phyloP scores from a whole-genome alignment of 2,113 vertebrate species.

The Heterocephalus glaber region DNA sequence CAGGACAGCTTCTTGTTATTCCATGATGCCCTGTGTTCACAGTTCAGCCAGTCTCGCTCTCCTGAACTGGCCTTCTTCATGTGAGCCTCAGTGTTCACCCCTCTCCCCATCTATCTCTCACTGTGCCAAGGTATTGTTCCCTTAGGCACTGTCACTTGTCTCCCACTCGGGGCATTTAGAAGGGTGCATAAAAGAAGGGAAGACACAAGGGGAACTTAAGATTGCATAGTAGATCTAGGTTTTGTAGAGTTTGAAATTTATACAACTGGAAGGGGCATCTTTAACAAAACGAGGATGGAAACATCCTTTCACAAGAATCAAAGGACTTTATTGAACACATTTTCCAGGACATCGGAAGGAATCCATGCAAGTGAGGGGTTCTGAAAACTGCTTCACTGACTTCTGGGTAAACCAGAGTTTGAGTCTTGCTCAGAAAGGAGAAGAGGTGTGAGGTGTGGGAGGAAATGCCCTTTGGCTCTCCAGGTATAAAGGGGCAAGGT shows the following conservation, averaged over 20 bases:
- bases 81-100: not conserved
- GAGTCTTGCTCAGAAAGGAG: not conserved
- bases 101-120: not conserved
- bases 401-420: not conserved
- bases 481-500: not conserved
- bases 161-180: not conserved
- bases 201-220: not conserved
- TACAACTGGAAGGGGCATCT: not conserved
- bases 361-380: not conserved
- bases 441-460: not conserved
- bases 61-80: not conserved
- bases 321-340: not conserved
- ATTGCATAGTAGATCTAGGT: not conserved
- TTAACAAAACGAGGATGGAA: not conserved
- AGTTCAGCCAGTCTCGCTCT: not conserved
- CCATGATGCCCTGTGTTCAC: too few relatives aligned
- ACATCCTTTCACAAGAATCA: not conserved
- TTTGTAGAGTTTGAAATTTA: not conserved
- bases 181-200: not conserved
- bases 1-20: not conserved
- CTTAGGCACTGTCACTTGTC: not conserved
- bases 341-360: not conserved
- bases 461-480: not conserved
- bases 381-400: not conserved
- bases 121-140: not conserved